A percentile compares a stretch with the other conserved stretches of the same genome.
phyloP scores from a whole-genome alignment of 1,140 invertebrate genomes.

The Papilio machaon region DNA sequence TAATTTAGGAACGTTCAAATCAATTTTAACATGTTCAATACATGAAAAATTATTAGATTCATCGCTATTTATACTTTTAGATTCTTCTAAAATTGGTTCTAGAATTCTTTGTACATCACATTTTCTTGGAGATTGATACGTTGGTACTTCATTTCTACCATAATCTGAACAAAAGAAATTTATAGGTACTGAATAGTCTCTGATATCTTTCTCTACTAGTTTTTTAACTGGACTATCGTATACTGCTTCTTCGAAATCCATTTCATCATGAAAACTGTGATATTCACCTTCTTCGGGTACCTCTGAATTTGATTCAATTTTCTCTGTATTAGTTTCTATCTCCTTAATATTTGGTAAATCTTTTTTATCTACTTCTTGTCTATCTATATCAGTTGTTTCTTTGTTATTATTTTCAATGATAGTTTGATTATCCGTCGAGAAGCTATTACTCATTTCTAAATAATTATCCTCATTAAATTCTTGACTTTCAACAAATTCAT shows the following conservation, averaged over 20 bases:
- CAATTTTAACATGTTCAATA: slow-evolving; percentile 44
- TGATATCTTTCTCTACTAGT: slow-evolving; percentile 77
- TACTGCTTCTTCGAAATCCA: slow-evolving; percentile 64
- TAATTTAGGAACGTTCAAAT: background rate
- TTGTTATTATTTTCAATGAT: slow-evolving; percentile 52
- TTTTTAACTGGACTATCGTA: slow-evolving; percentile 78
- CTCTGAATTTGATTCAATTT: slow-evolving; percentile 8
- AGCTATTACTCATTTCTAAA: slow-evolving; percentile 62
- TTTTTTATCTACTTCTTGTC: slow-evolving; percentile 9
- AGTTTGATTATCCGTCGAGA: slow-evolving; percentile 60
- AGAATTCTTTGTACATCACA: slow-evolving; percentile 50
- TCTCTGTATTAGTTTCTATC: background rate
- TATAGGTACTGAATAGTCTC: slow-evolving; percentile 77
- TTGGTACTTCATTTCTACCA: slow-evolving; percentile 51
- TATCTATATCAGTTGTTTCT: background rate
- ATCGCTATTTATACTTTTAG: slow-evolving; percentile 67
- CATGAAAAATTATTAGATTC: slow-evolving; percentile 48
- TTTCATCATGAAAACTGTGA: slow-evolving; percentile 74
- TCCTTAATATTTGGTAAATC: slow-evolving; percentile 7
- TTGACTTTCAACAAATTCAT: slow-evolving; percentile 73
- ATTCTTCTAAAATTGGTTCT: slow-evolving; percentile 76
- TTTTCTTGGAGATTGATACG: slow-evolving; percentile 61
- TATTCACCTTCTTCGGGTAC: slow-evolving; percentile 65
- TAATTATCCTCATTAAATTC: slow-evolving; percentile 77
- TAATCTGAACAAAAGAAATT: slow-evolving; percentile 74